These are phyloP conservation scores for Antitype chi DNA, from an alignment of 2,888 invertebrate genomes.

Conservation along the genomic window DNA sequence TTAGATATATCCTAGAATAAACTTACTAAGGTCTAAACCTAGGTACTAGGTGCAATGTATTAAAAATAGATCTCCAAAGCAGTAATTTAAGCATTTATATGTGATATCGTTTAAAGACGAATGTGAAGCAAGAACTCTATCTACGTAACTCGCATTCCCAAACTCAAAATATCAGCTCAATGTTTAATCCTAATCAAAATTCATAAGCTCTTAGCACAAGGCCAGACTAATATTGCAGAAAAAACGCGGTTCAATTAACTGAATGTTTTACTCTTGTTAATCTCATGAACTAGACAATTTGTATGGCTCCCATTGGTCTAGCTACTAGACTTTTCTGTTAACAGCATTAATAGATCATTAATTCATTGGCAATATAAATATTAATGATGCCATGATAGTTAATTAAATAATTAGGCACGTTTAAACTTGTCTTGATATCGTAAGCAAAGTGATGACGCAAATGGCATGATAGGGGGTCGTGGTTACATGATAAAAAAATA, in stretches of 20 bases:
- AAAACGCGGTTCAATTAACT: conserved; percentile 54
- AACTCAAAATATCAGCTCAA: background rate
- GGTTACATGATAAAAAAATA: conserved; percentile 3
- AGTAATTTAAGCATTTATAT: too few species aligned
- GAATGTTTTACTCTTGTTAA: conserved; percentile 23
- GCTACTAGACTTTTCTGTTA: conserved; percentile 21
- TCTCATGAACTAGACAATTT: conserved; percentile 37
- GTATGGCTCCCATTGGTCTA: conserved; percentile 48
- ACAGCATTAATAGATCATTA: conserved; percentile 30
- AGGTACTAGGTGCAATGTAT: too few species aligned
- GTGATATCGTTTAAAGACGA: too few species aligned
- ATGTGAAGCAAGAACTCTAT: too few species aligned
- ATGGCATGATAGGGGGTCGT: background rate
- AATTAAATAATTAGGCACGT: background rate
- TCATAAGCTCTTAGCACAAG: conserved; percentile 44
- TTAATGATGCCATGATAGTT: conserved; percentile 23
- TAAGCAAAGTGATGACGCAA: conserved; percentile 33
- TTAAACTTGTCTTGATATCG: conserved; percentile 11
- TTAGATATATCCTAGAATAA: too few species aligned
- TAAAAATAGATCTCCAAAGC: too few species aligned
- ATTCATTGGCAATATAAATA: conserved; percentile 39
- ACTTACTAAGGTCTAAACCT: too few species aligned
- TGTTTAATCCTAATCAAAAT: conserved; percentile 44
- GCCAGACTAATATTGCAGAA: conserved; percentile 41
- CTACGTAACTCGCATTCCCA: background rate